These are phyloP conservation scores for Herpetotheres cachinnans DNA, from an alignment of 2,113 vertebrate species.

Conservation along the genomic window DNA sequence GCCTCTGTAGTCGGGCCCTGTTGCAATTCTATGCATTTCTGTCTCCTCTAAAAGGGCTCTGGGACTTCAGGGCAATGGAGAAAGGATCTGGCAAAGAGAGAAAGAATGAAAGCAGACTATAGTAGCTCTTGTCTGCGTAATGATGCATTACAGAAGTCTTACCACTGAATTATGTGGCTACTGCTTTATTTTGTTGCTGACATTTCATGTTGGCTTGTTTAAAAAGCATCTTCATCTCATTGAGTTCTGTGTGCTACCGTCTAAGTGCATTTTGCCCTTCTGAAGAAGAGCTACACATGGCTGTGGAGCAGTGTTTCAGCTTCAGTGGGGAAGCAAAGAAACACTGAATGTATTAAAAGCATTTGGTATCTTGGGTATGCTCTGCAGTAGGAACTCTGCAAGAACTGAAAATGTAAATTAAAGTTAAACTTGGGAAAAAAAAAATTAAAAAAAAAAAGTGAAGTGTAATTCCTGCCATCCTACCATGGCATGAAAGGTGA, in stretches of 20 bases:
- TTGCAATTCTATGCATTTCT: background rate
- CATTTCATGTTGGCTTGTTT: background rate
- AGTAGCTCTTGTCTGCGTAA: background rate
- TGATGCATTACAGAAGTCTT: background rate
- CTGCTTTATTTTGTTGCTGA: background rate
- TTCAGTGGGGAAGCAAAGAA: background rate
- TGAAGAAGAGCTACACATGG: fast-evolving
- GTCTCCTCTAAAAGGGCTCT: background rate
- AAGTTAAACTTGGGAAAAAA: background rate
- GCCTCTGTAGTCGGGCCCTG: background rate
- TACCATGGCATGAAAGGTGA: background rate
- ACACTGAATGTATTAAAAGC: background rate
- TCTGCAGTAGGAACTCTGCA: background rate
- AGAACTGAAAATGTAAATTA: background rate
- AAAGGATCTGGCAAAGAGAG: background rate
- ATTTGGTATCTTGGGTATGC: background rate
- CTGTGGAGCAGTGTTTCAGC: background rate
- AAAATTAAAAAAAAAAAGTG: background rate
- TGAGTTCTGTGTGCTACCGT: background rate
- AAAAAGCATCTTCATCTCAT: background rate
- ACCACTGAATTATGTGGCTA: background rate
- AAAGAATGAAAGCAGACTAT: background rate
- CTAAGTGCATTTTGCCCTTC: background rate
- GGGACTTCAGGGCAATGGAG: background rate
- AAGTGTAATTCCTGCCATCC: background rate